phyloP scores from a whole-genome alignment of 2,797 vertebrate species.

The Macroramphosus scolopax region DNA sequence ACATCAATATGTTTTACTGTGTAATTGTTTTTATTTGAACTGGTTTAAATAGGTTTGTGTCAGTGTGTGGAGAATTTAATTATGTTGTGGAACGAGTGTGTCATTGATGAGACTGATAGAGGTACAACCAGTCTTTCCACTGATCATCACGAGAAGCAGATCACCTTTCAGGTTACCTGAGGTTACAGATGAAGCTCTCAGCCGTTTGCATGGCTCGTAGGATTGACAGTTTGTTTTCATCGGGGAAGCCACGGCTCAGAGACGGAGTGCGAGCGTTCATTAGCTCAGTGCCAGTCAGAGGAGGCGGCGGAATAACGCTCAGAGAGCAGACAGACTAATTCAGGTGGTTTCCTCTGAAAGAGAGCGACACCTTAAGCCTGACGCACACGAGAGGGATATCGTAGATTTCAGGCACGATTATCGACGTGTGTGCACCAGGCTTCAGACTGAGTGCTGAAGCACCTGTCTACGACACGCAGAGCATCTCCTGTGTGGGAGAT shows the following conservation, averaged over 20 bases:
- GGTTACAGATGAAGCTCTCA: slow-evolving; percentile 28
- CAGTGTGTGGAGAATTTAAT: no score
- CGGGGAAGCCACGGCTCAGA: no score
- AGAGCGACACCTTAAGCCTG: slow-evolving; percentile 12
- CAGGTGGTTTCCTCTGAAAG: slow-evolving; percentile 34
- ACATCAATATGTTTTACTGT: neutral
- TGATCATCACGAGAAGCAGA: slow-evolving; percentile 26
- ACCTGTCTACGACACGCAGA: slow-evolving; percentile 18
- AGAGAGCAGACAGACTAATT: slow-evolving; percentile 32
- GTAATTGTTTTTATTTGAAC: no score
- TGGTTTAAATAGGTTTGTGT: no score
- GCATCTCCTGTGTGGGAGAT: slow-evolving; percentile 14
- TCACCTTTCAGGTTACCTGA: slow-evolving; percentile 33
- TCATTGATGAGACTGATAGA: slow-evolving; percentile 2
- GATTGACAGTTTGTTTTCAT: no score
- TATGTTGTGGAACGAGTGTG: no score
- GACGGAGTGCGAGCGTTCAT: slow-evolving; percentile 5
- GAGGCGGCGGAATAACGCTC: slow-evolving; percentile 21
- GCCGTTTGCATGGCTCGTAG: no score
- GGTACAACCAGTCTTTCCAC: slow-evolving; percentile 19
- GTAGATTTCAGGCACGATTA: no score
- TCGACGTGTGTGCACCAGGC: no score
- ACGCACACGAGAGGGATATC: no score
- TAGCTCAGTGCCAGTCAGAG: no score
- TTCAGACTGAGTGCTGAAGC: slow-evolving; percentile 25